phyloP scores from a whole-genome alignment of 2,888 invertebrate genomes.

The Erebia ligea region DNA sequence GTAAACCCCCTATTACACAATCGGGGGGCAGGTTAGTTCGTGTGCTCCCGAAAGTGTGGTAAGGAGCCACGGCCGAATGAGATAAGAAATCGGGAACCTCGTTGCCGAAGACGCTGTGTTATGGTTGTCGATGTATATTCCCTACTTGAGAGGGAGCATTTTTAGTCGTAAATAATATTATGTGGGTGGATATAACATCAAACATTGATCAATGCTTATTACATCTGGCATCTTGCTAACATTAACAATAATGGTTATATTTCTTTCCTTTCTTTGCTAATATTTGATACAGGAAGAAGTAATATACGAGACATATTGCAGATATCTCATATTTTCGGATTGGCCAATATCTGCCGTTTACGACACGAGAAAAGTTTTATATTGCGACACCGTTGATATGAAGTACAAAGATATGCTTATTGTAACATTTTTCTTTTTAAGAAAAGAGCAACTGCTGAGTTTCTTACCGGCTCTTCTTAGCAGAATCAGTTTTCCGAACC shows the following conservation, averaged over 20 bases:
- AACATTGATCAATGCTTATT: slow-evolving; percentile 4
- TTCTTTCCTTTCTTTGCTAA: neutral
- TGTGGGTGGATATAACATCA: neutral
- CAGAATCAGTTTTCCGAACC: no score
- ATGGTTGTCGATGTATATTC: no score
- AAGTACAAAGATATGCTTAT: neutral
- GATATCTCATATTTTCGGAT: slow-evolving; percentile 41
- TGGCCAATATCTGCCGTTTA: slow-evolving; percentile 46
- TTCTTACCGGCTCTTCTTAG: no score
- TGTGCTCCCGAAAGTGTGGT: no score
- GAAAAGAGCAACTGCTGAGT: no score
- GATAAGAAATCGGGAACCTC: no score
- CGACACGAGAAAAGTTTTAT: slow-evolving; percentile 46
- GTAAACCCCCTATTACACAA: neutral
- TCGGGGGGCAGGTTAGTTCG: no score
- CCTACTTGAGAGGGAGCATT: no score
- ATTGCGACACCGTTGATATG: slow-evolving; percentile 35
- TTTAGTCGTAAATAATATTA: no score
- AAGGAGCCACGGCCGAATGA: no score
- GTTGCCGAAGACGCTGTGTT: no score
- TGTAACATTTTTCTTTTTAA: no score
- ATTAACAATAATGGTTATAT: neutral
- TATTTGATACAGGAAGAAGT: slow-evolving; percentile 8
- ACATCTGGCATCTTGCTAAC: neutral
- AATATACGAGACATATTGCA: slow-evolving; percentile 32